These are phyloP conservation scores for Pseudopipra pipra DNA, from an alignment of 2,113 vertebrate genomes.

Conservation along the genomic window DNA sequence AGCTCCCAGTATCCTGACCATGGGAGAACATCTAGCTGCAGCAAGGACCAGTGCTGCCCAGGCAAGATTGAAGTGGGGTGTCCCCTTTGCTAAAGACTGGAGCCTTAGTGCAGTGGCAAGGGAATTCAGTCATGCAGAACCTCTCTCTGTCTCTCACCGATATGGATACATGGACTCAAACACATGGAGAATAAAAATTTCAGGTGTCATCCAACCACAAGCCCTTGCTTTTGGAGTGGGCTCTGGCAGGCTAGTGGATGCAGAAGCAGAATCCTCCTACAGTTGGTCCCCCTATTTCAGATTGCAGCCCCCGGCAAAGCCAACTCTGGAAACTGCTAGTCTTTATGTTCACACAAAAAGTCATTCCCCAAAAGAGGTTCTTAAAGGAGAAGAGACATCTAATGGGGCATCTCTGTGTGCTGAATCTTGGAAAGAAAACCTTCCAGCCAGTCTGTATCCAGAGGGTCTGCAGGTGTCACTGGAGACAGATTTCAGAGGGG, in stretches of 20 bases:
- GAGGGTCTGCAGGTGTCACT: conserved; percentile 12
- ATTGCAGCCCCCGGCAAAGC: not conserved
- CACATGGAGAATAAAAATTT: not conserved
- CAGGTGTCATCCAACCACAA: not conserved
- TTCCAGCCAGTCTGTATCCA: not conserved
- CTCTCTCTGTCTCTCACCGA: not conserved
- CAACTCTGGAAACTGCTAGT: not conserved
- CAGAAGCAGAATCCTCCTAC: not conserved
- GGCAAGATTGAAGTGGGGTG: conserved; percentile 29
- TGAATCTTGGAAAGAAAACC: not conserved
- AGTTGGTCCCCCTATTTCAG: not conserved
- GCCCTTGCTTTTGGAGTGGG: not conserved
- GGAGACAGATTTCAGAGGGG: not conserved
- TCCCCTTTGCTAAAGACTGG: conserved; percentile 35
- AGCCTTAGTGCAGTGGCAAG: not conserved
- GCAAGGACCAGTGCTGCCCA: not conserved
- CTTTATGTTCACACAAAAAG: not conserved
- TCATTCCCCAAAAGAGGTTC: not conserved
- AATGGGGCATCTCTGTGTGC: not conserved
- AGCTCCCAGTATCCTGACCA: not conserved
- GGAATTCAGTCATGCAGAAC: not conserved
- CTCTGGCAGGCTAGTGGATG: not conserved
- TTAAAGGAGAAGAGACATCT: not conserved
- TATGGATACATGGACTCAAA: not conserved
- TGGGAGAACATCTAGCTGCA: not conserved